These are phyloP conservation scores for Muscicapa comitata DNA, from an alignment of 2,797 vertebrate genomes.

Conservation along the genomic window DNA sequence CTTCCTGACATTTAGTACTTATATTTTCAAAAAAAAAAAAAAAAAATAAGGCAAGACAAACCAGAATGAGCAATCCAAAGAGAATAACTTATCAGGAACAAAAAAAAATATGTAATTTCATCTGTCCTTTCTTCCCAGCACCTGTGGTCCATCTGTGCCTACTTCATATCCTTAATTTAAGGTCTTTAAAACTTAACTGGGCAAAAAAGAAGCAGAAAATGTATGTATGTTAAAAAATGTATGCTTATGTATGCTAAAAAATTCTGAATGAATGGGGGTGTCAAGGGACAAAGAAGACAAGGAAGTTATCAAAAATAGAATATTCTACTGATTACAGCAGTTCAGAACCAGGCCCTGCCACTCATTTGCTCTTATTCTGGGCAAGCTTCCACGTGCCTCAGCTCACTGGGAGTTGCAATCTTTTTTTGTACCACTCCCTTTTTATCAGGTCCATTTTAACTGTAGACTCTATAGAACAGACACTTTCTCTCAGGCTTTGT, in stretches of 20 bases:
- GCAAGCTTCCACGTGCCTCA: background rate
- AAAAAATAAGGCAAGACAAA: background rate
- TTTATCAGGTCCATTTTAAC: background rate
- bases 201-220: constrained; percentile 13
- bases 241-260: constrained; percentile 65
- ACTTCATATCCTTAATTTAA: background rate
- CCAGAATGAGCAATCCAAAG: background rate
- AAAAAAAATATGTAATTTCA: background rate
- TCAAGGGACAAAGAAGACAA: constrained; percentile 52
- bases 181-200: background rate
- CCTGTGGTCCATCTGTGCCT: background rate
- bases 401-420: background rate
- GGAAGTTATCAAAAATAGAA: constrained; percentile 58
- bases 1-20: background rate
- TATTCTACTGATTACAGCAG: constrained; percentile 53
- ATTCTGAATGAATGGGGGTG: background rate
- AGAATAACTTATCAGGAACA: background rate
- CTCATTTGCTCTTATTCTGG: constrained; percentile 25
- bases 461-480: background rate
- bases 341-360: constrained; percentile 36
- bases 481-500: background rate
- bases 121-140: background rate
- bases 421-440: background rate
- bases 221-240: background rate
- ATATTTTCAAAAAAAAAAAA: background rate